A percentile compares a stretch with the other conserved stretches of the same genome.
Evolutionary conservation across 2,113 vertebrate species (phyloP).

Genomic region (Sisor rabdophorus): DNA sequence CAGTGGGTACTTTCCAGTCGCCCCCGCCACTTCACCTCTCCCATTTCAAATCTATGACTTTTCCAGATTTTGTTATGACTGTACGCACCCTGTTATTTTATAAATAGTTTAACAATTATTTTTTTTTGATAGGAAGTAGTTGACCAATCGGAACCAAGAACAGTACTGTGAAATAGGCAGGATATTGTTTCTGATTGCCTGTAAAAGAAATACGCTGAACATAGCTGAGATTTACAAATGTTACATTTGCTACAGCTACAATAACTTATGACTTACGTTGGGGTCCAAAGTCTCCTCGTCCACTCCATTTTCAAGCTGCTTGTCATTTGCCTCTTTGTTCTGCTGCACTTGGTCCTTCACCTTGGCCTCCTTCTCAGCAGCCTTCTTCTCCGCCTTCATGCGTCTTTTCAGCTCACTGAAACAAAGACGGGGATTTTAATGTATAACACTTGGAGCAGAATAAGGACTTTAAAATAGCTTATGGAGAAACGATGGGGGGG

Average conservation of each 20-base stretch:
- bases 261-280: conserved; percentile 73
- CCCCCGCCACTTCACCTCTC: too few relatives aligned
- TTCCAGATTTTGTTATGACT: too few relatives aligned
- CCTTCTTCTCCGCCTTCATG: conserved; percentile 90
- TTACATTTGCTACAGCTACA: not conserved
- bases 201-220: too few relatives aligned
- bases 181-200: too few relatives aligned
- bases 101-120: too few relatives aligned
- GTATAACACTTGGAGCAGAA: not conserved
- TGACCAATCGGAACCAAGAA: not conserved
- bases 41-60: too few relatives aligned
- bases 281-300: conserved; percentile 93
- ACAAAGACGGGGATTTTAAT: conserved; percentile 4
- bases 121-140: too few relatives aligned
- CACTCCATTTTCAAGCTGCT: conserved; percentile 49
- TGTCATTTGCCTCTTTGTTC: conserved; percentile 58
- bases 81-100: too few relatives aligned
- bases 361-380: conserved; percentile 87
- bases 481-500: not conserved
- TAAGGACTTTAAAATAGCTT: not conserved
- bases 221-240: too few relatives aligned
- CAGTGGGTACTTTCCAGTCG: too few relatives aligned
- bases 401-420: conserved; percentile 90
- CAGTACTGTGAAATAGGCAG: not conserved
- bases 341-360: conserved; percentile 77